These are phyloP conservation scores for Hesperia comma DNA, from an alignment of 2,888 invertebrate genomes.

Conservation along the genomic window DNA sequence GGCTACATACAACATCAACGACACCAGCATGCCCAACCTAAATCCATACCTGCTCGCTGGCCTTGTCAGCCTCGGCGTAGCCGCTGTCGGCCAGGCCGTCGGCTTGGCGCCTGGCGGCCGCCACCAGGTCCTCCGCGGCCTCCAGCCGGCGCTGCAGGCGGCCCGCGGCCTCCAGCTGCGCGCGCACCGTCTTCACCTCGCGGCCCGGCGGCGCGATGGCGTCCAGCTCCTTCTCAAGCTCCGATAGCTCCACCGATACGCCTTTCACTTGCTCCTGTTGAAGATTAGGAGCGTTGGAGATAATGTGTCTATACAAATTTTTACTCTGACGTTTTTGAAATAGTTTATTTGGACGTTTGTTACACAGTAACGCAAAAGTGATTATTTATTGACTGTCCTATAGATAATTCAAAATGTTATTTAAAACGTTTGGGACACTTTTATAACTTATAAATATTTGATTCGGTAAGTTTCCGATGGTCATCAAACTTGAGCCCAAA, in stretches of 20 bases:
- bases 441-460: no score
- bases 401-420: no score
- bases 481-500: no score
- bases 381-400: no score
- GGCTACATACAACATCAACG: no score
- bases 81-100: constrained; percentile 93
- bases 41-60: constrained; percentile 88
- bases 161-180: constrained; percentile 91
- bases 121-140: constrained; percentile 86
- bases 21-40: background rate
- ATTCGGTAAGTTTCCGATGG: no score
- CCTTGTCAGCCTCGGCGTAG: constrained; percentile 92
- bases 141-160: constrained; percentile 87
- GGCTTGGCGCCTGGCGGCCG: constrained; percentile 88
- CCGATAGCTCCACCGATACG: constrained; percentile 89
- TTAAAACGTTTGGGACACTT: no score
- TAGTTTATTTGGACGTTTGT: no score
- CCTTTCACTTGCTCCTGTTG: constrained; percentile 90
- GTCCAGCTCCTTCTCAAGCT: constrained; percentile 93
- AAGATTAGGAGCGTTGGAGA: no score
- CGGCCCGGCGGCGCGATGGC: constrained; percentile 93
- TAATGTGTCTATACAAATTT: no score
- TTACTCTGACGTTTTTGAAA: no score
- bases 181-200: constrained; percentile 92
- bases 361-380: no score